Conservation (phyloP, 2,797 vertebrate species). For the Eospalax fontanierii region DNA sequence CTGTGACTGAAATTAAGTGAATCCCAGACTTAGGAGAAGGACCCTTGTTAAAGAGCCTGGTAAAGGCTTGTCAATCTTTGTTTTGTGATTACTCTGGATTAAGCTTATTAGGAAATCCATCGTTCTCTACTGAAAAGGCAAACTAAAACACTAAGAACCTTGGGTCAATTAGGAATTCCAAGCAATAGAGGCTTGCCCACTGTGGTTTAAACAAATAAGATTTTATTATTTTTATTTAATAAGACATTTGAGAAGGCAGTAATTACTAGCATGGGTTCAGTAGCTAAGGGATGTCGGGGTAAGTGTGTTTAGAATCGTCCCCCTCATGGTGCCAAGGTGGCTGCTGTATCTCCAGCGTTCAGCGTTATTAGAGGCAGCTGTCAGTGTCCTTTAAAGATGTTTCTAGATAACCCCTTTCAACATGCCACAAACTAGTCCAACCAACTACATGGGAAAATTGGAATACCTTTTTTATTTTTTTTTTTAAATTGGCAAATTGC, state of each 20-base stretch:
- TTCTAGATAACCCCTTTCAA: conserved; percentile 38
- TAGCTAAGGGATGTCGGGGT: neutral
- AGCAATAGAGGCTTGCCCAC: neutral
- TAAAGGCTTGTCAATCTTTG: neutral
- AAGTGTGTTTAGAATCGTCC: neutral
- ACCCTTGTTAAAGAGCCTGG: neutral
- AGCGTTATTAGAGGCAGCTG: neutral
- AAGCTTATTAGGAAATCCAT: conserved; percentile 24
- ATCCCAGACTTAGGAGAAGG: neutral
- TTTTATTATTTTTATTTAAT: neutral
- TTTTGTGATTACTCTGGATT: conserved; percentile 7
- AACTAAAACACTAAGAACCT: neutral
- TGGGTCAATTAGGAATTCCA: neutral
- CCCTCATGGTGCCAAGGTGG: conserved; percentile 19
- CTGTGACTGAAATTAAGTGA: neutral
- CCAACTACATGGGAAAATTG: neutral
- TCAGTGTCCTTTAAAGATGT: conserved; percentile 6
- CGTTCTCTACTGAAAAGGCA: neutral
- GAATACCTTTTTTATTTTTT: neutral
- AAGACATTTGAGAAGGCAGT: neutral
- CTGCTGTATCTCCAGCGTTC: conserved; percentile 26
- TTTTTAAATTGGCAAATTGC: conserved; percentile 39
- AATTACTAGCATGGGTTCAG: neutral
- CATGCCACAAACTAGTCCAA: neutral
- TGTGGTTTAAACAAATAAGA: neutral